A percentile compares a stretch with the other conserved stretches of the same genome.
Conservation (phyloP, 2,888 invertebrate genomes). For the Apeira syringaria region DNA sequence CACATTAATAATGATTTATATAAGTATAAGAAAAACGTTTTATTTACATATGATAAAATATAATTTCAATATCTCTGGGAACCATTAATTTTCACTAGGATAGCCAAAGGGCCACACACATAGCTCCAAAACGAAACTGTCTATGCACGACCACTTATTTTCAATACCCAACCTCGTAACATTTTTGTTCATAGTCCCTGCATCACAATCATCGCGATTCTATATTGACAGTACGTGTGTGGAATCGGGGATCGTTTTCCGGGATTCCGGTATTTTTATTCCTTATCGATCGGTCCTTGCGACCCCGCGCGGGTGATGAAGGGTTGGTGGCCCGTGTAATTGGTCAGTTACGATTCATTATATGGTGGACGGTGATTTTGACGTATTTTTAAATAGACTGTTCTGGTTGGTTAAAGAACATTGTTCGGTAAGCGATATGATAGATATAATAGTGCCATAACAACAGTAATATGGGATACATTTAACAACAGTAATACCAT, state of each 20-base stretch:
- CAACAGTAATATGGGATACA: too few relatives aligned
- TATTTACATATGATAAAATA: too few relatives aligned
- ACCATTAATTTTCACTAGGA: not conserved
- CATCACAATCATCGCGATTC: conserved; percentile 79
- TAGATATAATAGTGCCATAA: too few relatives aligned
- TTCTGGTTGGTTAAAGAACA: not conserved
- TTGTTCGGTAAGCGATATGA: not conserved
- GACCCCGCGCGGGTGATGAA: conserved; percentile 51
- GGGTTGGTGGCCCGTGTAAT: conserved; percentile 78
- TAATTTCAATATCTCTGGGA: too few relatives aligned
- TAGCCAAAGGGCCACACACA: not conserved
- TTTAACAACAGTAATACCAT: too few relatives aligned
- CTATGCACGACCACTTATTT: conserved; percentile 49
- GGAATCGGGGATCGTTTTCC: conserved; percentile 70
- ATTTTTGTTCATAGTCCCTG: conserved; percentile 65
- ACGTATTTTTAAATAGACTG: not conserved
- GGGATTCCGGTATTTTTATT: conserved; percentile 79
- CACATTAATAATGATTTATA: too few relatives aligned
- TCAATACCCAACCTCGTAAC: conserved; percentile 58
- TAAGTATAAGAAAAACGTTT: too few relatives aligned
- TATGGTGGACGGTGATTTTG: conserved; percentile 32
- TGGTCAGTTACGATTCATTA: conserved; percentile 81
- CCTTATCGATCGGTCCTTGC: conserved; percentile 60
- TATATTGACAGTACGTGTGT: conserved; percentile 80
- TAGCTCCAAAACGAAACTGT: conserved; percentile 3